phyloP scores from a whole-genome alignment of 2,113 vertebrate genomes.

The Gymnobelideus leadbeateri region DNA sequence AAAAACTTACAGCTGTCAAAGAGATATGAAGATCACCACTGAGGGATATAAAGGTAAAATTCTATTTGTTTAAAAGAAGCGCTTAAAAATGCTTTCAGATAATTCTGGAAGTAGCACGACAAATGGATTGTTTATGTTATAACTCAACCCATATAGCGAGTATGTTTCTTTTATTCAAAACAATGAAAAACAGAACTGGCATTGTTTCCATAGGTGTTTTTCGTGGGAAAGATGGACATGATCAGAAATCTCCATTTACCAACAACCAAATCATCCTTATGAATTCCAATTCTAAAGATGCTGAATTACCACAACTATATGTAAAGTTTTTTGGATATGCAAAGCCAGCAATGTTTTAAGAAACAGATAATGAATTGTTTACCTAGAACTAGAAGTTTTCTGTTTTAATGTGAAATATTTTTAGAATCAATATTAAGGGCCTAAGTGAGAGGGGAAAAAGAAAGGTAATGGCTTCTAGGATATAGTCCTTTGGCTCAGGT shows the following conservation, averaged over 20 bases:
- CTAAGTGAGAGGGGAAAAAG: neutral
- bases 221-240: constrained; percentile 37
- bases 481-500: constrained; percentile 28
- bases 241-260: constrained; percentile 46
- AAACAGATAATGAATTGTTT: constrained; percentile 48
- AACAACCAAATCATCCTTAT: constrained; percentile 50
- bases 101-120: constrained; percentile 33
- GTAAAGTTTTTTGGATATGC: constrained; percentile 58
- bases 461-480: neutral
- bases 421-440: constrained; percentile 50
- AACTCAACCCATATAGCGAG: neutral
- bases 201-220: constrained; percentile 34
- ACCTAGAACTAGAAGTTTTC: constrained; percentile 26
- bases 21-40: neutral
- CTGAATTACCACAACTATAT: constrained; percentile 46
- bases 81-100: constrained; percentile 42
- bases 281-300: constrained; percentile 45
- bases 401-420: constrained; percentile 31
- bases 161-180: constrained; percentile 32
- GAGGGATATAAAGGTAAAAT: constrained; percentile 14
- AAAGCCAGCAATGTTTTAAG: constrained; percentile 52
- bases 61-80: constrained; percentile 32
- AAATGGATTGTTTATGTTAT: constrained; percentile 41
- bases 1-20: neutral
- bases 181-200: constrained; percentile 13